A percentile compares a stretch with the other conserved stretches of the same genome.
phyloP scores from a whole-genome alignment of 2,113 vertebrate species.

The Pollimyrus isidori region DNA sequence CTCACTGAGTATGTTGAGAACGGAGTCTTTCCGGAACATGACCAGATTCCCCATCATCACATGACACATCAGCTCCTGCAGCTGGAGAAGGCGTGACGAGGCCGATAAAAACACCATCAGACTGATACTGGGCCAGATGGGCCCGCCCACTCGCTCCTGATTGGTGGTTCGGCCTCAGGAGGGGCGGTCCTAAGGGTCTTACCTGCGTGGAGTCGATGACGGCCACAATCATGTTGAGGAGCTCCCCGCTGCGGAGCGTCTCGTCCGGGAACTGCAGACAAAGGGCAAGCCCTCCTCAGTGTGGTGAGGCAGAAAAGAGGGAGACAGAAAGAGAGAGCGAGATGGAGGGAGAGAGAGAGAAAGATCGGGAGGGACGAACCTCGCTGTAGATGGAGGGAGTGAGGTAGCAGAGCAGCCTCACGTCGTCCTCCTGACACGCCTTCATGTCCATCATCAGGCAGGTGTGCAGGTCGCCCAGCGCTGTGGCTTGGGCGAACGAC shows the following conservation, averaged over 20 bases:
- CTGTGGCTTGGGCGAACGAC: conserved; percentile 90
- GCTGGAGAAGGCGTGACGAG: conserved; percentile 44
- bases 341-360: neutral
- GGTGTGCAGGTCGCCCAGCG: conserved; percentile 88
- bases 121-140: neutral
- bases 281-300: neutral
- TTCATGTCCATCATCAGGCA: conserved; percentile 99
- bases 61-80: conserved; percentile 94
- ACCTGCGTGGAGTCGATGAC: conserved; percentile 86
- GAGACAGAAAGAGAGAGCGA: neutral
- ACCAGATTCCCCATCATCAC: conserved; percentile 97
- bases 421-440: conserved; percentile 91
- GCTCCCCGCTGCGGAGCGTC: conserved; percentile 83
- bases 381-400: conserved; percentile 85
- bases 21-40: conserved; percentile 94
- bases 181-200: neutral
- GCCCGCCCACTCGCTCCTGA: neutral
- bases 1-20: conserved; percentile 95
- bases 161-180: neutral
- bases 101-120: neutral
- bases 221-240: conserved; percentile 95
- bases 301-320: neutral
- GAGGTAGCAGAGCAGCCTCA: conserved; percentile 88
- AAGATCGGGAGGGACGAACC: conserved; percentile 32
- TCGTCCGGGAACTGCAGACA: conserved; percentile 82